Evolutionary conservation across 2,888 invertebrate genomes (phyloP).

Genomic region (Steromphala cineraria): DNA sequence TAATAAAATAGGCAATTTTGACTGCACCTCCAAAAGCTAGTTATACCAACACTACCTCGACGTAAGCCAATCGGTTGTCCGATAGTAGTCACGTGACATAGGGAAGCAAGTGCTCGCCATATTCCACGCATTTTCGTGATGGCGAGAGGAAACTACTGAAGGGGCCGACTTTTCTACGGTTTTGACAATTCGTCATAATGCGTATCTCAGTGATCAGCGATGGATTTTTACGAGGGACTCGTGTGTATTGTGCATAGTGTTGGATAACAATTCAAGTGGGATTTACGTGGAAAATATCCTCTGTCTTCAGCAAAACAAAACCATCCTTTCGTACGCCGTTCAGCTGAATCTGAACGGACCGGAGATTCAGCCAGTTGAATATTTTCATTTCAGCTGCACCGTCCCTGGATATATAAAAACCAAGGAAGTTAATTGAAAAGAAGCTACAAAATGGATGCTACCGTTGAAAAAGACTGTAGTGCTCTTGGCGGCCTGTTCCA

Average conservation of each 20-base stretch:
- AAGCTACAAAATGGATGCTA: constrained; percentile 54
- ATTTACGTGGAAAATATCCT: background rate
- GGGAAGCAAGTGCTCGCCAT: constrained; percentile 38
- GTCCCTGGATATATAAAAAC: background rate
- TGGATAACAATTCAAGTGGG: constrained; percentile 10
- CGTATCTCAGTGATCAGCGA: background rate
- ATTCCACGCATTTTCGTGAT: constrained; percentile 4
- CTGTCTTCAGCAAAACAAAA: background rate
- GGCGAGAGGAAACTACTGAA: constrained; percentile 12
- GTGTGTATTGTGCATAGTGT: background rate
- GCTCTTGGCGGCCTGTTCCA: constrained; percentile 95
- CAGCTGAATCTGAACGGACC: background rate
- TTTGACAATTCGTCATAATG: background rate
- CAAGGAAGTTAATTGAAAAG: background rate
- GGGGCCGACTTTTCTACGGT: background rate
- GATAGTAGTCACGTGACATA: constrained; percentile 36
- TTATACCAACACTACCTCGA: background rate
- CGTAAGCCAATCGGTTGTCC: constrained; percentile 33
- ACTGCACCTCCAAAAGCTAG: background rate
- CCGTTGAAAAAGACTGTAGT: constrained; percentile 72
- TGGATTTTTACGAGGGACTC: constrained; percentile 8
- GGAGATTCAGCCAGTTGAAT: background rate
- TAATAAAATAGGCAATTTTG: background rate
- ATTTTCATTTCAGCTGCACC: background rate
- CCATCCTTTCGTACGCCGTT: background rate